phyloP scores from a whole-genome alignment of 2,888 invertebrate species.

The Mylabris sibirica region DNA sequence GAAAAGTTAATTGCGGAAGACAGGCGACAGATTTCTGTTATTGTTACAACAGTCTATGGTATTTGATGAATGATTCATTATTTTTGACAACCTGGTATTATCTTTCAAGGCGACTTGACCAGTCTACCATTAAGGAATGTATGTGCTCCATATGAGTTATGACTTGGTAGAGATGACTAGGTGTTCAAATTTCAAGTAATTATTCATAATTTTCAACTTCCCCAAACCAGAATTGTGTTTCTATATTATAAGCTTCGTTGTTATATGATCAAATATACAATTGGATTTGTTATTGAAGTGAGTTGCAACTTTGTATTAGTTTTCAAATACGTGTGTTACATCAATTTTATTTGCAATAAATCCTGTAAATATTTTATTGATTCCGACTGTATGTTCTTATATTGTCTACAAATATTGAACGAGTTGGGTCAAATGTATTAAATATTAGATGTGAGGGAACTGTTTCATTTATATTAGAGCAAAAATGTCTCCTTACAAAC shows the following conservation, averaged over 20 bases:
- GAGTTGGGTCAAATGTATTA: too few relatives aligned
- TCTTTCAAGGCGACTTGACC: slow-evolving; percentile 9
- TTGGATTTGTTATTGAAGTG: background rate
- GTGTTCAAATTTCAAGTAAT: slow-evolving; percentile 5
- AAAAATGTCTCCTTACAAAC: too few relatives aligned
- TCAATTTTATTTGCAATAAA: background rate
- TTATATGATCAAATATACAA: background rate
- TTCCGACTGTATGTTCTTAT: background rate
- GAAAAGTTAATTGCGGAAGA: background rate
- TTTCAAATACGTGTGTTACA: background rate
- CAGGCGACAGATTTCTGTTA: slow-evolving; percentile 8
- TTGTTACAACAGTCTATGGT: background rate
- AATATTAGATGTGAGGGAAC: background rate
- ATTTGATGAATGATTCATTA: slow-evolving; percentile 11
- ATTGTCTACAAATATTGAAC: background rate
- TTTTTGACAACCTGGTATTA: slow-evolving; percentile 11
- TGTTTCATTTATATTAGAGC: too few relatives aligned
- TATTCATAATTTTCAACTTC: background rate
- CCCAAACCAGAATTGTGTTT: background rate
- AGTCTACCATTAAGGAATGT: background rate
- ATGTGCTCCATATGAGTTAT: background rate
- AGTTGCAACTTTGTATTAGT: background rate
- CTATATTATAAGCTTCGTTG: background rate
- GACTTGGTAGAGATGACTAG: background rate
- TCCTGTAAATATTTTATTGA: background rate